These are phyloP conservation scores for Campodea augens DNA, from an alignment of 1,140 invertebrate genomes.

Conservation along the genomic window DNA sequence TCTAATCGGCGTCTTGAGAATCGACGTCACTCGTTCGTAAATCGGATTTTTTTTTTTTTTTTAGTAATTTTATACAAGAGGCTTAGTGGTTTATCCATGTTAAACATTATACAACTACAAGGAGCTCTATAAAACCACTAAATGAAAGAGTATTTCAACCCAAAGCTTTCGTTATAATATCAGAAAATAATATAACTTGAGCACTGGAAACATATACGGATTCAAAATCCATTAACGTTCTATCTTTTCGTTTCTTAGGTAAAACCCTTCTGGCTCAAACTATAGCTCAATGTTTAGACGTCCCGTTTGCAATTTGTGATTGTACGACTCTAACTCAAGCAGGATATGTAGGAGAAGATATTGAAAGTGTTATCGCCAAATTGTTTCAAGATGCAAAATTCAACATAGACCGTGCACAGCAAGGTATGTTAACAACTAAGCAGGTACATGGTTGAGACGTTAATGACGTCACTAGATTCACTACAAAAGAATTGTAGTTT, in stretches of 20 bases:
- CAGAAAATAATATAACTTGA: no score
- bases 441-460: neutral
- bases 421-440: constrained; percentile 30
- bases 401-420: constrained; percentile 88
- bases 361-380: constrained; percentile 96
- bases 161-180: no score
- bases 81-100: no score
- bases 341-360: constrained; percentile 99
- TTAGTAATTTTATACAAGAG: no score
- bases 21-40: no score
- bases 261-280: constrained; percentile 96
- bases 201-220: no score
- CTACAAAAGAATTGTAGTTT: neutral
- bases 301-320: constrained; percentile 98
- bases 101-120: no score
- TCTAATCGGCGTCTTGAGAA: no score
- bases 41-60: no score
- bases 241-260: constrained; percentile 32
- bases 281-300: constrained; percentile 83
- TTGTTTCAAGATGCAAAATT: constrained; percentile 92
- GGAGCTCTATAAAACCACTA: no score
- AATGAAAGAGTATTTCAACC: no score
- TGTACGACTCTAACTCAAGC: constrained; percentile 98
- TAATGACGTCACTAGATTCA: neutral
- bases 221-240: no score